A percentile compares a stretch with the other conserved stretches of the same genome.
Evolutionary conservation across 2,888 invertebrate genomes (phyloP).

Genomic region (Acanthopleura granulata): DNA sequence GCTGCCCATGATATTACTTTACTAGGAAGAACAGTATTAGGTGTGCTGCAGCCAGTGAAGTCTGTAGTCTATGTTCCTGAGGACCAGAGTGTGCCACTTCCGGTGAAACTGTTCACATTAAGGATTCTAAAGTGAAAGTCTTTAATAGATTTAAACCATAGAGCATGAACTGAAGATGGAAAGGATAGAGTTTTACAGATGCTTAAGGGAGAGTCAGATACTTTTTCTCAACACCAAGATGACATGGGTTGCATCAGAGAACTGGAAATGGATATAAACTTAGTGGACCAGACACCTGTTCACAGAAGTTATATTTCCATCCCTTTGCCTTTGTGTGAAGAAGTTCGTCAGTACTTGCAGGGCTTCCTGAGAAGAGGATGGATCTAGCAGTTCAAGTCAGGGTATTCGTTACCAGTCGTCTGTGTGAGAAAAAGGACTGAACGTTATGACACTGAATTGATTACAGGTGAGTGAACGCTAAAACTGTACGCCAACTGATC

Average conservation of each 20-base stretch:
- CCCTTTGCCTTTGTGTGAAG: slow-evolving; percentile 32
- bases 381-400: slow-evolving; percentile 26
- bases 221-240: too few species aligned
- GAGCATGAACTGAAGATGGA: too few species aligned
- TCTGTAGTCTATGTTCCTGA: too few species aligned
- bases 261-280: too few species aligned
- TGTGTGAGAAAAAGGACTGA: background rate
- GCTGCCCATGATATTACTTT: background rate
- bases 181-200: too few species aligned
- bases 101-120: too few species aligned
- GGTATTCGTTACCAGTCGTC: slow-evolving; percentile 10
- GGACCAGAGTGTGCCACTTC: too few species aligned
- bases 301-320: slow-evolving; percentile 29
- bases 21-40: background rate
- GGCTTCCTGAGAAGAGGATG: slow-evolving; percentile 30
- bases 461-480: background rate
- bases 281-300: slow-evolving; percentile 23
- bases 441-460: background rate
- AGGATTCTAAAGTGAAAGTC: too few species aligned
- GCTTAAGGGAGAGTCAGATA: too few species aligned
- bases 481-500: background rate
- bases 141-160: too few species aligned
- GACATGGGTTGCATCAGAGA: too few species aligned
- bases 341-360: slow-evolving; percentile 36
- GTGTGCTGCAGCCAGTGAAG: background rate